Evolutionary conservation across 1,140 invertebrate species (phyloP), one percentile per base, ranked within the genome.

Genomic region (Bicyclus anynana): DNA sequence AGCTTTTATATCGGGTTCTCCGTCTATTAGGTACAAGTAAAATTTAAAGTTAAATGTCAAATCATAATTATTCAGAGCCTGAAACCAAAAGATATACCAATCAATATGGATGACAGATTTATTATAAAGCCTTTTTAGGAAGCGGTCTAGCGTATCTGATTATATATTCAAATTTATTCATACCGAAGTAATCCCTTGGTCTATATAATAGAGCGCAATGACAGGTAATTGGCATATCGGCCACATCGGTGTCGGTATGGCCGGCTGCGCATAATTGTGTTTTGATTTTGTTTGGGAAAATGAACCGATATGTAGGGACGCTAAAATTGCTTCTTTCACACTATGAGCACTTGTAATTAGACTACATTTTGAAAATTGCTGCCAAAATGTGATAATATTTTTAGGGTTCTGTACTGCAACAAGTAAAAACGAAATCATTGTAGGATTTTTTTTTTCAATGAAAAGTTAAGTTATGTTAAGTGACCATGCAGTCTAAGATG

Each of bases 161-260:
- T 49, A 35, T 46, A 33, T 50, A 58, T 51, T 44, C n/a, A 27
- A 52, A 44, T n/a, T 33, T 17, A 53, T 40, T 40, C 37, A 52
- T 59, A 46, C 18, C 7, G 26, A 26, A 44, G 48, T 40, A 10
- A 40, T 18, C 33, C 56, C 38, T 49, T 35, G 51, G 50, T 49
- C 46, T 38, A 40, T 53, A 47, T 40, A 23, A 47, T 53, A 35
- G 35, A 42, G 23, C 35, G 46, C 42, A 59, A 53, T 59, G 50
- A 59, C 50, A 53, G 50, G 44, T 59, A 59, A 59, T 59, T 59
- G 51, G 51, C 50, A 17, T 59, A 59, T 59, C 57, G 33, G 57
- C 33, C 16, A 6, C 44, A 49, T 59, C 49, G 49, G 40, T 16
- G 21, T 40, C 49, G 20, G 14, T 53, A 51, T 56, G 38, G 40